Percentiles rank a stretch among this genome's conserved stretches.
Conservation (phyloP, 2,888 invertebrate genomes). For the Penaeus monodon region DNA sequence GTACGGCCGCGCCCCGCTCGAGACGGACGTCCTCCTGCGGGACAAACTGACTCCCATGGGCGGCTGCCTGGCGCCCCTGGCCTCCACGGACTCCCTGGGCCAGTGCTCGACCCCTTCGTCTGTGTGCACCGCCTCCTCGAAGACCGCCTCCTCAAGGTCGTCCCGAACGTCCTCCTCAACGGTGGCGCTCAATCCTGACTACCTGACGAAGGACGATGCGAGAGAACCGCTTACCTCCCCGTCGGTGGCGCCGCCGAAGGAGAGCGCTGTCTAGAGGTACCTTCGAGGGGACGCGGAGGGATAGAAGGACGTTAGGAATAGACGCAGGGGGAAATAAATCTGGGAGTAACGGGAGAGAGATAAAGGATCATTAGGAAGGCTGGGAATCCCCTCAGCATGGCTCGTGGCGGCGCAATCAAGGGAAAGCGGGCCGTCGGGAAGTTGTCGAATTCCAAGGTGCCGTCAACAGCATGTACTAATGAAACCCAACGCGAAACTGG, state of each 20-base stretch:
- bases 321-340: background rate
- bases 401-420: no score
- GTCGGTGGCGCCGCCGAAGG: conserved; percentile 12
- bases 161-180: conserved; percentile 48
- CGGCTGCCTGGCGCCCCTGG: conserved; percentile 36
- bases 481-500: no score
- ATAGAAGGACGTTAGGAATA: background rate
- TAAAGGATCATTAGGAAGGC: background rate
- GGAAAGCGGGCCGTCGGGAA: no score
- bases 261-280: conserved; percentile 34
- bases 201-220: conserved; percentile 27
- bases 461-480: no score
- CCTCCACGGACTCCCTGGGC: conserved; percentile 55
- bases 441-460: no score
- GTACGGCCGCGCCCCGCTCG: conserved; percentile 15
- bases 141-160: conserved; percentile 23
- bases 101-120: conserved; percentile 53
- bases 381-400: background rate
- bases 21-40: conserved; percentile 38
- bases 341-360: background rate
- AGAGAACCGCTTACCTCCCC: background rate
- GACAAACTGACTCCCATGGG: conserved; percentile 22
- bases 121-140: conserved; percentile 22
- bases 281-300: background rate
- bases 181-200: conserved; percentile 57